phyloP scores from a whole-genome alignment of 2,797 vertebrate species.

The Halcyon smyrnensis region DNA sequence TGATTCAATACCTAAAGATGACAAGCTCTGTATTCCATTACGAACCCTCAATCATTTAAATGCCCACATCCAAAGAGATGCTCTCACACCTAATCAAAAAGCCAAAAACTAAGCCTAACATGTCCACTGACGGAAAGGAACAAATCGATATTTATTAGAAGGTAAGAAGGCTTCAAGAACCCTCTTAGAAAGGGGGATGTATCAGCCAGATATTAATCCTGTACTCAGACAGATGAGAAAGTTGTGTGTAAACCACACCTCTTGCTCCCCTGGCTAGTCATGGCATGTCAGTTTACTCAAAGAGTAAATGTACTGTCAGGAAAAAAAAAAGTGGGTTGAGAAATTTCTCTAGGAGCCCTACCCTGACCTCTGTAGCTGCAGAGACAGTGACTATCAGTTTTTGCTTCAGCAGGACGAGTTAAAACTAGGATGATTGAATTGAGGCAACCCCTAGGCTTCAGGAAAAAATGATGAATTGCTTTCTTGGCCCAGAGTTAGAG shows the following conservation, averaged over 20 bases:
- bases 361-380: neutral
- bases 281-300: neutral
- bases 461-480: neutral
- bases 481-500: neutral
- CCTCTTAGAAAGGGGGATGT: neutral
- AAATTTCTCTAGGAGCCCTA: neutral
- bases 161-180: neutral
- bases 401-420: neutral
- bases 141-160: neutral
- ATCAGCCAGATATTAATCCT: neutral
- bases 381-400: neutral
- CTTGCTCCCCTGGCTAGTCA: neutral
- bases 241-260: neutral
- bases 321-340: neutral
- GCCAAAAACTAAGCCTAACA: neutral
- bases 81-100: neutral
- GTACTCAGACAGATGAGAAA: neutral
- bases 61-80: neutral
- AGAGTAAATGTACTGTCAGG: neutral
- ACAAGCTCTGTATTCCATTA: conserved; percentile 68
- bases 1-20: neutral
- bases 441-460: neutral
- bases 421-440: neutral
- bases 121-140: neutral
- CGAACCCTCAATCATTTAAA: conserved; percentile 23